Conservation (phyloP, 1,140 invertebrate genomes). For the Acromyrmex charruanus region DNA sequence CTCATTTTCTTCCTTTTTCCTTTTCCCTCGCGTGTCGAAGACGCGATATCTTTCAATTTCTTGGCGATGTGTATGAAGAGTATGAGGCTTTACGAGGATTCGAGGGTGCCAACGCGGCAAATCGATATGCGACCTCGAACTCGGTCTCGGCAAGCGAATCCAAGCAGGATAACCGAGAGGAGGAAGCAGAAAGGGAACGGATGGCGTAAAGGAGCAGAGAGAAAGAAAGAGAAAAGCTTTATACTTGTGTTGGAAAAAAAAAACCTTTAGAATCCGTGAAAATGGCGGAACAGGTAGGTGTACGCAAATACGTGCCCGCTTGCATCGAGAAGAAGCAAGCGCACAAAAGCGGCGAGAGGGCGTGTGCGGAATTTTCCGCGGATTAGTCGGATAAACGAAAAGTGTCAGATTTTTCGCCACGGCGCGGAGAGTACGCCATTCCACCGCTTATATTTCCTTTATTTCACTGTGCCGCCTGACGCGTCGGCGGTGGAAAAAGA, state of each 20-base stretch:
- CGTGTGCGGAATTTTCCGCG: slow-evolving; percentile 55
- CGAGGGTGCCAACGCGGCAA: slow-evolving; percentile 80
- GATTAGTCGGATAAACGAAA: slow-evolving; percentile 65
- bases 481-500: neutral
- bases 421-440: slow-evolving; percentile 42
- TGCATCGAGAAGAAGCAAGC: slow-evolving; percentile 4
- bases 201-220: neutral
- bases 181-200: slow-evolving; percentile 9
- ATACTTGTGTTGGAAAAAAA: slow-evolving; percentile 32
- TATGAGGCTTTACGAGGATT: slow-evolving; percentile 78
- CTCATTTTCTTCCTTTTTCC: neutral
- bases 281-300: slow-evolving; percentile 57
- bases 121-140: slow-evolving; percentile 82
- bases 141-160: slow-evolving; percentile 61
- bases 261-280: slow-evolving; percentile 47
- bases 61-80: slow-evolving; percentile 79
- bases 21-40: slow-evolving; percentile 23
- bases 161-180: slow-evolving; percentile 62
- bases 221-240: slow-evolving; percentile 35
- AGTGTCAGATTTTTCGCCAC: slow-evolving; percentile 65
- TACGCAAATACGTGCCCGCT: slow-evolving; percentile 43
- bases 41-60: slow-evolving; percentile 80
- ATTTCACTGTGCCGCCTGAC: slow-evolving; percentile 51
- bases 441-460: slow-evolving; percentile 55
- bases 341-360: slow-evolving; percentile 44